Evolutionary conservation across 1,140 invertebrate species (phyloP).

Genomic region (Bombyx mori): ASM3026992v2 NC_085118.1:8636001-8636500

Average conservation of each 20-base stretch:
- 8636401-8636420: slow-evolving; percentile 71
- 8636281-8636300: slow-evolving; percentile 75
- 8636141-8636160: too few species aligned
- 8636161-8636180: too few species aligned
- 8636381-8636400: slow-evolving; percentile 70
- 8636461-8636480: slow-evolving; percentile 71
- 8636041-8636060: too few species aligned
- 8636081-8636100: too few species aligned
- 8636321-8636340: slow-evolving; percentile 75
- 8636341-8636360: slow-evolving; percentile 75
- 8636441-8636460: slow-evolving; percentile 70
- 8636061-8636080: too few species aligned
- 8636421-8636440: slow-evolving; percentile 73
- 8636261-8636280: slow-evolving; percentile 21
- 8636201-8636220: background rate
- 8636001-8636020: too few species aligned
- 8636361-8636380: slow-evolving; percentile 74
- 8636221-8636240: slow-evolving; percentile 6
- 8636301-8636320: slow-evolving; percentile 75
- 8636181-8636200: too few species aligned
- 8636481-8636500: slow-evolving; percentile 57
- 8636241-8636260: background rate
- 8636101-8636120: too few species aligned
- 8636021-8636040: too few species aligned
- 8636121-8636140: too few species aligned